Conservation (phyloP, 1,140 invertebrate species). For the Plodia interpunctella region DNA sequence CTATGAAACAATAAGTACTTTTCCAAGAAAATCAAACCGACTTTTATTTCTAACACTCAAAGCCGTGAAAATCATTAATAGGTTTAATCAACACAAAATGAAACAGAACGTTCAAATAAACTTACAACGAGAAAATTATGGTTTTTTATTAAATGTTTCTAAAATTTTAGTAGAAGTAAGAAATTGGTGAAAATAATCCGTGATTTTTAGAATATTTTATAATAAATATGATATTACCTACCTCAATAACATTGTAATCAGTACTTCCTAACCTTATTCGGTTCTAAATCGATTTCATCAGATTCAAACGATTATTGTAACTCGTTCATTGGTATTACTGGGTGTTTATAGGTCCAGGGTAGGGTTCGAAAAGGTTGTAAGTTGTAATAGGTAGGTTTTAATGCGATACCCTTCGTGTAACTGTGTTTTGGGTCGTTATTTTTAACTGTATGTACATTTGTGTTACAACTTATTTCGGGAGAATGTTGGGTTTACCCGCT, state of each 20-base stretch:
- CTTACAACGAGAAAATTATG: too few relatives aligned
- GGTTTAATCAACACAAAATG: too few relatives aligned
- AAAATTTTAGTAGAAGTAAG: too few relatives aligned
- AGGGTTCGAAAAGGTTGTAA: conserved; percentile 28
- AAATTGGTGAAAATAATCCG: too few relatives aligned
- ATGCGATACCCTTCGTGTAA: conserved; percentile 19
- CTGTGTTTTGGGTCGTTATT: neutral
- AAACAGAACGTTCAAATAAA: too few relatives aligned
- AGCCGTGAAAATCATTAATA: too few relatives aligned
- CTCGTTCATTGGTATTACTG: conserved; percentile 55
- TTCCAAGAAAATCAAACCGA: too few relatives aligned
- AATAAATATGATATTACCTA: neutral
- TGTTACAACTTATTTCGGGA: neutral
- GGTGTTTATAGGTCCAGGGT: conserved; percentile 48
- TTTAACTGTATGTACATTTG: conserved; percentile 4
- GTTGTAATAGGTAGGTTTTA: conserved; percentile 36
- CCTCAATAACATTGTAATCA: neutral
- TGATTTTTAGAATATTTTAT: too few relatives aligned
- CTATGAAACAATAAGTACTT: too few relatives aligned
- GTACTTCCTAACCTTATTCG: conserved; percentile 18
- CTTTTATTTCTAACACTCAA: too few relatives aligned
- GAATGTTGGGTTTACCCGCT: neutral
- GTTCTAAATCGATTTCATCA: conserved; percentile 40
- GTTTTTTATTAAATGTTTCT: too few relatives aligned
- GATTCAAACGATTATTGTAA: conserved; percentile 48